Percentiles rank a stretch among this genome's conserved stretches.
phyloP scores from a whole-genome alignment of 1,140 invertebrate genomes.

The Sipha flava region DNA sequence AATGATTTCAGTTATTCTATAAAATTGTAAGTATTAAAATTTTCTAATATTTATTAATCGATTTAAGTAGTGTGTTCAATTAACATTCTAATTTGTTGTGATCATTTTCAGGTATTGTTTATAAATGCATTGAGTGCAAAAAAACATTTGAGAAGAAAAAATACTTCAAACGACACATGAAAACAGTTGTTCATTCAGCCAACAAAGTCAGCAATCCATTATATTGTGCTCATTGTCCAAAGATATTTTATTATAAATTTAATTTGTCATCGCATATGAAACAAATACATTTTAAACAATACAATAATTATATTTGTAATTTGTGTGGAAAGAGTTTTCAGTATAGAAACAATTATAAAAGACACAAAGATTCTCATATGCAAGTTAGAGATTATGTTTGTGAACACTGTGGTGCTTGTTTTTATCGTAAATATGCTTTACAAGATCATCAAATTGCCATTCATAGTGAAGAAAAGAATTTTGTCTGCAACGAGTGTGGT shows the following conservation, averaged over 20 bases:
- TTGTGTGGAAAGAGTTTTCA: constrained; percentile 7
- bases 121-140: constrained; percentile 1
- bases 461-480: constrained; percentile 23
- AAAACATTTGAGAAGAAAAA: constrained; percentile 22
- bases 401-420: constrained; percentile 24
- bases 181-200: not conserved
- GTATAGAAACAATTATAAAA: constrained; percentile 13
- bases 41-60: too few species aligned
- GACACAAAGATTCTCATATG: constrained; percentile 19
- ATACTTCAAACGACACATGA: constrained; percentile 6
- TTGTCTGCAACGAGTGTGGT: constrained; percentile 10
- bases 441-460: not conserved
- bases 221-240: constrained; percentile 25
- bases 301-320: constrained; percentile 13
- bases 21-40: too few species aligned
- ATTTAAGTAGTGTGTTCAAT: too few species aligned
- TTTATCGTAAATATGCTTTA: not conserved
- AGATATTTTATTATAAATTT: constrained; percentile 25
- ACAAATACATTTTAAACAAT: constrained; percentile 14
- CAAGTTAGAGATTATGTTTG: constrained; percentile 17
- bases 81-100: not conserved
- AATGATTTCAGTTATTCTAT: too few species aligned
- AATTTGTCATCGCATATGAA: constrained; percentile 9
- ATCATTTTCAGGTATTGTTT: not conserved
- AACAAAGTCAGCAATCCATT: not conserved